Evolutionary conservation across 1,140 invertebrate genomes (phyloP).

Genomic region (Drosophila prosaltans): DNA sequence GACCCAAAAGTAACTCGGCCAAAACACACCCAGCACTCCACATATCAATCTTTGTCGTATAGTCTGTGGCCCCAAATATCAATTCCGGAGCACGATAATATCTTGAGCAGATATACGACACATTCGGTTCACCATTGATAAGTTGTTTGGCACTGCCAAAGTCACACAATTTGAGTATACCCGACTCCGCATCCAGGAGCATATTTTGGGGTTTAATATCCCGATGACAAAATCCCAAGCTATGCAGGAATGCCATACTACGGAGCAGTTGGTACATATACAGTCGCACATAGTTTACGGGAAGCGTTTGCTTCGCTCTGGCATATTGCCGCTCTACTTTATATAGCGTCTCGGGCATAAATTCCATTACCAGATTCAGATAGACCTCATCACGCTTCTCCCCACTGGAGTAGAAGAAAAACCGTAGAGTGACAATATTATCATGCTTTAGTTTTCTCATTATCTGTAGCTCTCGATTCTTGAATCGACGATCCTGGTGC

Average conservation of each 20-base stretch:
- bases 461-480: slow-evolving; percentile 99
- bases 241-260: slow-evolving; percentile 99
- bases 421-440: slow-evolving; percentile 99
- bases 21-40: slow-evolving; percentile 99
- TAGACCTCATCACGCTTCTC: slow-evolving; percentile 99
- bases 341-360: slow-evolving; percentile 99
- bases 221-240: slow-evolving; percentile 98
- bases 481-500: slow-evolving; percentile 99
- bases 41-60: slow-evolving; percentile 99
- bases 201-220: slow-evolving; percentile 99
- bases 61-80: slow-evolving; percentile 99
- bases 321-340: slow-evolving; percentile 99
- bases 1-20: slow-evolving; percentile 98
- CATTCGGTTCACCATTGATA: slow-evolving; percentile 98
- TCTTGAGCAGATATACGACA: slow-evolving; percentile 99
- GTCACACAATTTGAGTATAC: slow-evolving; percentile 98
- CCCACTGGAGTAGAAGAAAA: slow-evolving; percentile 99
- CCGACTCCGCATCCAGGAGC: slow-evolving; percentile 96
- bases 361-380: slow-evolving; percentile 99
- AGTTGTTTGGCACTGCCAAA: slow-evolving; percentile 99
- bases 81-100: slow-evolving; percentile 99
- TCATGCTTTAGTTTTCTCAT: slow-evolving; percentile 99
- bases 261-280: slow-evolving; percentile 99
- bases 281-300: slow-evolving; percentile 99
- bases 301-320: slow-evolving; percentile 99